Conservation (phyloP, 2,888 invertebrate species). For the Trichogramma evanescens region DNA sequence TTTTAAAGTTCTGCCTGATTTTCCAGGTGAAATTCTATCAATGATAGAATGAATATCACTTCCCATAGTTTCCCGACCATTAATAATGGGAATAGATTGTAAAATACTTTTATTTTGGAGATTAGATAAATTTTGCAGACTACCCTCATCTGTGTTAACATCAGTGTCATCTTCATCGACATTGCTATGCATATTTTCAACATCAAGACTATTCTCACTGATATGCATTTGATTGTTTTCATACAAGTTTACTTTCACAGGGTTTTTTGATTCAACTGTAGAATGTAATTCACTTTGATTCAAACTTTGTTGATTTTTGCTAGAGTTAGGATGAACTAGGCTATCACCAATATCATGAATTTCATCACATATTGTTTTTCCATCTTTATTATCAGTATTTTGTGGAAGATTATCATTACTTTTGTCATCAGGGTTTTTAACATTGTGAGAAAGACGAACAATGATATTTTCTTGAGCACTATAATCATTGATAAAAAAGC, state of each 20-base stretch:
- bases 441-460: neutral
- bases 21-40: too few relatives aligned
- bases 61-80: constrained; percentile 3
- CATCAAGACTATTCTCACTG: neutral
- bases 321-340: neutral
- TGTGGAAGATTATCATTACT: neutral
- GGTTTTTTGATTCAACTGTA: neutral
- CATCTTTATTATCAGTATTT: neutral
- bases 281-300: neutral
- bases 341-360: neutral
- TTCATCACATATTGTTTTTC: neutral
- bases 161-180: neutral
- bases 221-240: too few relatives aligned
- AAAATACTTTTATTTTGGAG: too few relatives aligned
- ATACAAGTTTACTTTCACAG: too few relatives aligned
- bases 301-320: too few relatives aligned
- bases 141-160: neutral
- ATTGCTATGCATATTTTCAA: neutral
- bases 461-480: neutral
- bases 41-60: neutral
- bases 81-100: too few relatives aligned
- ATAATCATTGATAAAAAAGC: neutral
- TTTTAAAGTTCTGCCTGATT: too few relatives aligned
- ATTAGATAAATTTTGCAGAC: neutral
- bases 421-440: neutral